Base-by-base conservation (phyloP, 2,113 vertebrate genomes). In the Eublepharis macularius region DNA sequence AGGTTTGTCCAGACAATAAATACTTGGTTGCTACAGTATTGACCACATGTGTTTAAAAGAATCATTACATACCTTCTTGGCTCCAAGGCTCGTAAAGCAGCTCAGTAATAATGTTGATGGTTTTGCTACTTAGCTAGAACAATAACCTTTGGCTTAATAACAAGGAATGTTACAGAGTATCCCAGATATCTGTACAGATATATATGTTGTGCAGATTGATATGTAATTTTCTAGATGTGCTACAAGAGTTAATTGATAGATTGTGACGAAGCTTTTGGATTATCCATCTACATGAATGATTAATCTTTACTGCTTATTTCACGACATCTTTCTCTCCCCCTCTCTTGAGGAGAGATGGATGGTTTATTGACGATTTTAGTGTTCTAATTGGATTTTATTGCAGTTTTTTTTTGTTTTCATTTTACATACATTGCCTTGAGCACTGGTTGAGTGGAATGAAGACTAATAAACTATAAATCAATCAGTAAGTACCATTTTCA, bases 31-130 rank as follows among this genome's bases (percentile, higher is more conserved):
- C 51, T 1, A 0, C 17, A 57, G 68, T 84, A 86, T 80, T 84
- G 78, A 81, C 82, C 91, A 69, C 43, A 29, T 5, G 2, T 83
- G 34, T 82, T 88, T 70, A 36, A 76, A 87, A 86, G 32, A 84
- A 84, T 84, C 75, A 84, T 54, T 82, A n/a, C 47, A 17, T 80
- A 73, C 65, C 66, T 86, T 9, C 81, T 43, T 78, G 45, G 3
- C 49, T 89, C 45, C 19, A 70, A 82, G 51, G 11, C 0, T 73
- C 26, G 81, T 83, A 87, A 34, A 85, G 75, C 14, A 45, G 34
- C 7, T 24, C 32, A 88, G 49, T 41, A 77, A 86, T 83, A 81
- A 49, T 81, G 19, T 2, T 84, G 3, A 4, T 77, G 76, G 4
- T 36, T 63, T 78, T 72, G 24, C 47, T 86, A 19, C 60, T 87